Evolutionary conservation across 2,113 vertebrate species (phyloP), one percentile per base, ranked within the genome.

Genomic region (Macquaria australasica): DNA sequence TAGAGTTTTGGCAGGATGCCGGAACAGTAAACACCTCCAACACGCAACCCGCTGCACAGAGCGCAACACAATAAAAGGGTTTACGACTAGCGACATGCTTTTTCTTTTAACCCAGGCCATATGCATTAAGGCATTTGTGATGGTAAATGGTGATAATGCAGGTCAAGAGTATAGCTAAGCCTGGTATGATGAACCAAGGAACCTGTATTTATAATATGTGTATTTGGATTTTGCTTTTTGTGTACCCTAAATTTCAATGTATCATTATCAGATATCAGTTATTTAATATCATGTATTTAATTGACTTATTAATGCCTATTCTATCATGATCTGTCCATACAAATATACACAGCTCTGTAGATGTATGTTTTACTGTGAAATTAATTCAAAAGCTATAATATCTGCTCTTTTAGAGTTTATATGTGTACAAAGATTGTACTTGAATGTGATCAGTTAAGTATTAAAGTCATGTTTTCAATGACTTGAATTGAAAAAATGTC

Each of bases 1-100:
- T 72, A 5, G 71, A 78, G 51, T n/a, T 74, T 82, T 73, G 87
- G 74, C 86, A 28, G n/a, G 4, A 11, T 67, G 71, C 77, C 70
- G 0, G 11, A 43, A 34, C 74, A 72, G 59, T 92, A 80, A 91
- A 87, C 82, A 82, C 90, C 73, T 87, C 82, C 45, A 34, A 83
- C 67, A 41, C 8, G 5, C 58, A 45, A 59, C 62, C 48, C 18
- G 18, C 37, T 3, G 39, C 0, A 15, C 21, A 53, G 20, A 67
- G 50, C 74, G 20, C 43, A 72, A 72, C 74, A 23, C 50, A 72
- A 72, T 64, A 34, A 77, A 62, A 50, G 41, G 55, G 60, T 91
- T 92, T 88, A 91, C 20, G 60, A 84, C 34, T 78, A 50, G 89
- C 0, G 1, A 60, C 45, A 70, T 83, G 53, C 51, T 63, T 73